These are phyloP conservation scores for Spicauda simplicius DNA, from an alignment of 2,888 invertebrate species.

Conservation along the genomic window DNA sequence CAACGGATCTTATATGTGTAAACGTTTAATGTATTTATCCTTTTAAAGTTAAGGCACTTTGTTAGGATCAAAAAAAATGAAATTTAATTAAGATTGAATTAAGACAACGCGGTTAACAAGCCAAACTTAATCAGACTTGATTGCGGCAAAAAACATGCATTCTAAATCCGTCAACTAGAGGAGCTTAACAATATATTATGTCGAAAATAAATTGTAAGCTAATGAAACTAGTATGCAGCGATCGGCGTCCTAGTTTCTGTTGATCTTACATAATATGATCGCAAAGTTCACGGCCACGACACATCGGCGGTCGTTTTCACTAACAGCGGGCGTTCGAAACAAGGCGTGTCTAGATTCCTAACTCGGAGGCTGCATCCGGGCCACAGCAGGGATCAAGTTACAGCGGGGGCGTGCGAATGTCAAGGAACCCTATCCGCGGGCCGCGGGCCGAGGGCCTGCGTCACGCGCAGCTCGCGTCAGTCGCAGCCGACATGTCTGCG, in stretches of 20 bases:
- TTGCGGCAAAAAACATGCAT: background rate
- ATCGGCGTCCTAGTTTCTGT: slow-evolving; percentile 44
- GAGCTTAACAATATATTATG: background rate
- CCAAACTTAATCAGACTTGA: background rate
- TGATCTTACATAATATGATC: slow-evolving; percentile 63
- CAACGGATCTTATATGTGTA: background rate
- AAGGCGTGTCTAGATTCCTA: slow-evolving; percentile 76
- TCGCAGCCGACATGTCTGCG: slow-evolving; percentile 77
- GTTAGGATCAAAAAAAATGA: too few relatives aligned
- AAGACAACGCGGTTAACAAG: background rate
- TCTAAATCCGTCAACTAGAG: background rate
- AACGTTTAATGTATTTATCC: background rate
- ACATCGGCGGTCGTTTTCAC: slow-evolving; percentile 63
- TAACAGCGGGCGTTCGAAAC: slow-evolving; percentile 54
- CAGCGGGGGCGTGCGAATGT: slow-evolving; percentile 78
- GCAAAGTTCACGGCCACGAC: slow-evolving; percentile 74
- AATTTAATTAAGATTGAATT: too few relatives aligned
- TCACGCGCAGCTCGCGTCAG: slow-evolving; percentile 50
- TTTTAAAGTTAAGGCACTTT: too few relatives aligned
- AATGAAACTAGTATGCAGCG: background rate
- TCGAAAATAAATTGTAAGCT: background rate
- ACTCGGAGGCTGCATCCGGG: slow-evolving; percentile 81
- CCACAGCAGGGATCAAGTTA: slow-evolving; percentile 73
- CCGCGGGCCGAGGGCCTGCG: slow-evolving; percentile 38
- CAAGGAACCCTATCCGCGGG: slow-evolving; percentile 73